Evolutionary conservation across 2,797 vertebrate species (phyloP), one percentile per base, ranked within the genome.

Genomic region (Enteromius trimaculatus): DNA sequence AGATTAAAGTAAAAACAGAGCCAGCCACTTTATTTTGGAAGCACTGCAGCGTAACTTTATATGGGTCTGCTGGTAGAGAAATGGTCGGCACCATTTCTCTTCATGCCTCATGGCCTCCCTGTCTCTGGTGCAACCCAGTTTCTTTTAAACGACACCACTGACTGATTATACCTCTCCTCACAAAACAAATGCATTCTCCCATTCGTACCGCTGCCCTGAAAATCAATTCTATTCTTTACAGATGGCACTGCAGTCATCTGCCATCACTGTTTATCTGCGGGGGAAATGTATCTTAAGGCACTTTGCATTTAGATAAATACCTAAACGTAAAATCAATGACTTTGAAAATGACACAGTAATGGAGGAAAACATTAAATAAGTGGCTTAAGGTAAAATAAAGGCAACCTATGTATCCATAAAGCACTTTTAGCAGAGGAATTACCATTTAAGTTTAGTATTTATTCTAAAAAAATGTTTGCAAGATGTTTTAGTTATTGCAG

Each of bases 121-220:
- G 88, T 91, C 88, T 86, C 84, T 89, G 88, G 90, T 77, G 80
- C 39, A 68, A 87, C 89, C 89, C 85, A 91, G 92, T 70, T 87
- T 93, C 92, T 92, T 92, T 91, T 91, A 92, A 92, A 91, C 91
- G 93, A 92, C 92, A 92, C 88, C 90, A 90, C 88, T 93, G 92
- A 93, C 93, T 93, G 93, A 95, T 93, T 92, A 92, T 90, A 93
- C 92, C 93, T 93, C 93, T 92, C 90, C 89, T 87, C 91, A 89
- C 92, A 93, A 93, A 93, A 94, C 92, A 93, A 94, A 95, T 91
- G 89, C 79, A 90, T 91, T 90, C 88, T 90, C 89, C 88, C 82
- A 87, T 91, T 92, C 86, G 89, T 88, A 91, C 91, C 89, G 85
- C 26, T 83, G 87, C 92, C 91, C 90, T 86, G 90, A 91, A 94